A percentile compares a stretch with the other conserved stretches of the same genome.
phyloP scores from a whole-genome alignment of 92 coral and sea anemone species.

The Nematostella vectensis region DNA sequence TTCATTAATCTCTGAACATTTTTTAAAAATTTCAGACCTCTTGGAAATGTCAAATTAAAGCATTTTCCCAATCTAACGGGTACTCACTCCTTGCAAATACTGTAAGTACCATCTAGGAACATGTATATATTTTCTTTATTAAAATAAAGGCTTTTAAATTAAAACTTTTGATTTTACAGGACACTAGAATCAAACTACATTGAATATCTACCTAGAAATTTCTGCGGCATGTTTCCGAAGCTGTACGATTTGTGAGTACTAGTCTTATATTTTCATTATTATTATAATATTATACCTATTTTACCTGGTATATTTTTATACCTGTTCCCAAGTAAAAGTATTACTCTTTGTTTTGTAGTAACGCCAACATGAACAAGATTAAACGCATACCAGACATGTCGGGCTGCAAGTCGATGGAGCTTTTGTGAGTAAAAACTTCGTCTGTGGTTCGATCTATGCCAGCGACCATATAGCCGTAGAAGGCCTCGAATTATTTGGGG shows the following conservation, averaged over 20 bases:
- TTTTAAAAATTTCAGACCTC: slow-evolving; percentile 33
- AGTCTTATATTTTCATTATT: neutral
- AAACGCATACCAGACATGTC: slow-evolving; percentile 57
- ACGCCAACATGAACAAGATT: slow-evolving; percentile 59
- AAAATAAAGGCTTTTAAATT: no score
- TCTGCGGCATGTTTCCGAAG: slow-evolving; percentile 36
- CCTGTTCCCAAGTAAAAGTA: neutral
- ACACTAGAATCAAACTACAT: slow-evolving; percentile 29
- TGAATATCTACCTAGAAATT: slow-evolving; percentile 32
- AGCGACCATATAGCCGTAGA: no score
- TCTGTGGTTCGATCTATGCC: no score
- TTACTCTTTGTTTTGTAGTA: slow-evolving; percentile 22
- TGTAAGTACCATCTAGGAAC: slow-evolving; percentile 62
- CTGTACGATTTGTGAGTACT: slow-evolving; percentile 62
- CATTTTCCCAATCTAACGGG: slow-evolving; percentile 88
- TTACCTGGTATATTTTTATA: neutral
- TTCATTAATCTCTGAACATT: no score
- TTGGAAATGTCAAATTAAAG: slow-evolving; percentile 38
- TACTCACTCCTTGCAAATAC: slow-evolving; percentile 32
- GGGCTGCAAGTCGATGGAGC: slow-evolving; percentile 34
- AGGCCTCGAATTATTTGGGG: no score
- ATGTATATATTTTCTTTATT: no score
- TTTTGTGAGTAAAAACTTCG: slow-evolving; percentile 48
- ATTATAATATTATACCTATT: no score
- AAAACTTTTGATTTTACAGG: slow-evolving; percentile 17